A percentile compares a stretch with the other conserved stretches of the same genome.
Conservation (phyloP, 2,113 vertebrate species). For the Gavia stellata region DNA sequence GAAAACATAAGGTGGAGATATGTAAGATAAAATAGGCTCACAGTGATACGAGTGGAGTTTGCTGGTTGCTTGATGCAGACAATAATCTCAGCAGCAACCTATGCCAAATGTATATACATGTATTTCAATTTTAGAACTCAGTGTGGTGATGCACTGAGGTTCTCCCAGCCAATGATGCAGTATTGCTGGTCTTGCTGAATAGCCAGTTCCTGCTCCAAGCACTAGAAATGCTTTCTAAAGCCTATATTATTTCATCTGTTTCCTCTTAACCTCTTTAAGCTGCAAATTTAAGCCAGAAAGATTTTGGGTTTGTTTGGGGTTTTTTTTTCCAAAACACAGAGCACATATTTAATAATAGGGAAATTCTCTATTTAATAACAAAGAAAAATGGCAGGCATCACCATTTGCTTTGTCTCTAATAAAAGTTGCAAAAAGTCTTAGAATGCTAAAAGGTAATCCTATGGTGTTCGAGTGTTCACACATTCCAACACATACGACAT, state of each 20-base stretch:
- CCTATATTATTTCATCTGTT: neutral
- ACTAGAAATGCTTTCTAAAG: neutral
- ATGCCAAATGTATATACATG: neutral
- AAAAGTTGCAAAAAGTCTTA: neutral
- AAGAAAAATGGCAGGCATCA: neutral
- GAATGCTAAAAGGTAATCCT: neutral
- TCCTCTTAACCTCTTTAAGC: neutral
- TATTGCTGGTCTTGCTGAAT: neutral
- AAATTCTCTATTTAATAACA: neutral
- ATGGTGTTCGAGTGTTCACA: neutral
- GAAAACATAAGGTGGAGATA: neutral
- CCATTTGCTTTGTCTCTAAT: neutral
- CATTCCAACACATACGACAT: neutral
- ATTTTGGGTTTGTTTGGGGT: neutral
- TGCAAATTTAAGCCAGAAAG: neutral
- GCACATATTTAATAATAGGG: neutral
- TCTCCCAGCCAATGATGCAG: neutral
- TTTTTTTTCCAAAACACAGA: neutral
- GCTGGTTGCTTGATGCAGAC: neutral
- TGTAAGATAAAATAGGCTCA: neutral
- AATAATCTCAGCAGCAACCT: neutral
- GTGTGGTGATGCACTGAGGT: neutral
- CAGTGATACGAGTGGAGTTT: neutral
- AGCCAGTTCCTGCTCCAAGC: neutral
- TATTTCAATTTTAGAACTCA: neutral